Evolutionary conservation across 1,140 invertebrate genomes (phyloP).

Genomic region (Lepidostoma basale): DNA sequence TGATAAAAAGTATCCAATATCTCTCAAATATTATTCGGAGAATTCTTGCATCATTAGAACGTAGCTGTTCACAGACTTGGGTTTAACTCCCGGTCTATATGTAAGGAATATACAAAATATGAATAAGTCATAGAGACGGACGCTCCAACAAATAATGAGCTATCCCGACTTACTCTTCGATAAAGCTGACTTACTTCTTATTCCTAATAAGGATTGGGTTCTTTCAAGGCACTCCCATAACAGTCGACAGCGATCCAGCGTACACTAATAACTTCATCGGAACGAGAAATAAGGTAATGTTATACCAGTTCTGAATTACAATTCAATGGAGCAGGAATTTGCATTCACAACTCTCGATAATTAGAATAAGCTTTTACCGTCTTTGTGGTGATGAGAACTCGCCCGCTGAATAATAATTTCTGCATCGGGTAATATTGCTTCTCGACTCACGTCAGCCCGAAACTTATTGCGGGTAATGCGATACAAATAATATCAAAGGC

Average conservation of each 20-base stretch:
- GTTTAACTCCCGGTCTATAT: too few relatives aligned
- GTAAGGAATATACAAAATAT: too few relatives aligned
- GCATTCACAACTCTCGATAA: constrained; percentile 37
- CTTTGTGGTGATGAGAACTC: constrained; percentile 31
- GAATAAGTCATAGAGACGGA: constrained; percentile 15
- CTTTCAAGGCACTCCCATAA: neutral
- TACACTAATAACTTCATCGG: constrained; percentile 17
- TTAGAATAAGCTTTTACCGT: constrained; percentile 27
- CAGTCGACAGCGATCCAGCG: constrained; percentile 1
- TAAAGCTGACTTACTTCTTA: too few relatives aligned
- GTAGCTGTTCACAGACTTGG: too few relatives aligned
- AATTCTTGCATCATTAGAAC: too few relatives aligned
- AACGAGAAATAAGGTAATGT: constrained; percentile 35
- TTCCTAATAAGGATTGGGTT: constrained; percentile 6
- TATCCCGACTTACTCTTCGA: neutral
- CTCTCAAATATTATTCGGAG: too few relatives aligned
- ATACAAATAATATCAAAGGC: too few relatives aligned
- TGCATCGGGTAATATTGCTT: neutral
- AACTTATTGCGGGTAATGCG: too few relatives aligned
- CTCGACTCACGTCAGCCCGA: too few relatives aligned
- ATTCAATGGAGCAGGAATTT: constrained; percentile 33
- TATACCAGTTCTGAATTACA: constrained; percentile 36
- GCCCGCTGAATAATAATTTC: constrained; percentile 34
- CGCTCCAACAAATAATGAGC: constrained; percentile 13
- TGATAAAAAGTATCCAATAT: too few relatives aligned